phyloP scores from a whole-genome alignment of 2,113 vertebrate species.

The Rhagologus leucostigma region DNA sequence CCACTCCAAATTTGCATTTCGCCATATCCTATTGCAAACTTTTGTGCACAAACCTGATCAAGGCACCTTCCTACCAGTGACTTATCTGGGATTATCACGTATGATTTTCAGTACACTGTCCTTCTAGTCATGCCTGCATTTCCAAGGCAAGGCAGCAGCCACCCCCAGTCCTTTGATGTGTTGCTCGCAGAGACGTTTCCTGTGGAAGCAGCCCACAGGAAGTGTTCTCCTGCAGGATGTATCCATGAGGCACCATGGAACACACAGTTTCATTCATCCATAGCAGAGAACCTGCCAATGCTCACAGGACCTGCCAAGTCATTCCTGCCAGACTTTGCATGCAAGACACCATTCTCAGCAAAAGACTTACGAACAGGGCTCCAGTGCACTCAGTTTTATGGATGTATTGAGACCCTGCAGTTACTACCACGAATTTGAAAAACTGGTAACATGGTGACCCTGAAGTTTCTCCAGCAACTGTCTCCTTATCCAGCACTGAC shows the following conservation, averaged over 20 bases:
- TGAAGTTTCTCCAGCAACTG: background rate
- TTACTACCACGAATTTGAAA: background rate
- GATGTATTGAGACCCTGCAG: background rate
- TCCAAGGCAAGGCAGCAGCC: background rate
- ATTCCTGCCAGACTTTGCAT: background rate
- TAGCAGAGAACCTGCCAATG: background rate
- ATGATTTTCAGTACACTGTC: background rate
- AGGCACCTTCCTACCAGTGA: background rate
- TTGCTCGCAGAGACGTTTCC: fast-evolving
- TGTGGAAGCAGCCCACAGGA: background rate
- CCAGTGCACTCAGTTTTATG: background rate
- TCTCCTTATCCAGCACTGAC: background rate
- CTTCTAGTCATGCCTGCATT: background rate
- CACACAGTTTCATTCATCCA: background rate
- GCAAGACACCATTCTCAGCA: background rate
- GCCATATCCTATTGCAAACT: background rate
- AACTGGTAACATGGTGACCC: background rate
- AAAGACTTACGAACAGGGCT: background rate
- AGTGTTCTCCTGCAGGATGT: background rate
- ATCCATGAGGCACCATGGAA: background rate
- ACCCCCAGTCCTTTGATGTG: background rate
- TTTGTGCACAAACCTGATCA: fast-evolving
- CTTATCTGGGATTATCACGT: background rate
- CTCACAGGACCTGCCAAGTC: background rate
- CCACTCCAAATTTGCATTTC: background rate